Base-by-base conservation (phyloP, 64 coral and sea anemone species). In the Pocillopora damicornis region DNA sequence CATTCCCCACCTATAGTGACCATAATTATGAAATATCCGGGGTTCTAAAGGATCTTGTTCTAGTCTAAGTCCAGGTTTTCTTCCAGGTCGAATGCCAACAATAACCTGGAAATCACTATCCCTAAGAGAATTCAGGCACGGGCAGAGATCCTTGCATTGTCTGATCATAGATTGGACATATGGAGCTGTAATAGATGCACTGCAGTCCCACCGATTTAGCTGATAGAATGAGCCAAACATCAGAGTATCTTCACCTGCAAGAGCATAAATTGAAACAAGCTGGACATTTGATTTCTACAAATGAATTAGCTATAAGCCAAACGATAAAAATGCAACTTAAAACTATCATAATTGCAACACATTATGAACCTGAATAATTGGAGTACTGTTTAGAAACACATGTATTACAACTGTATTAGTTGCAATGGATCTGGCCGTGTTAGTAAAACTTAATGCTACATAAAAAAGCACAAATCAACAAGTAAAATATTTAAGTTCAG, bases 1-100 rank as follows among this genome's bases (percentile, higher is more conserved):
- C 76, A 89, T 81, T 37, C 88, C 88, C 65, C 79, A 89, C 20
- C 58, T 34, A 51, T 81, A 58, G 38, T 89, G 88, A 2, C 88
- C 78, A 79, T 89, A 82, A 16, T 82, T 89, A 18, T 89, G 88
- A 12, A 89, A 81, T 61, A 89, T 22, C 37, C 51, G n/a, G 20
- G 77, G 78, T 3, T 81, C 51, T 2, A 58, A 22, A 2, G 78
- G 77, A 12, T 89, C 88, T n/a, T 38, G 77, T 35, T 82, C 88
- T 15, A 89, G 2, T 12, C 88, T n/a, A 16, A 74, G 23, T 18
- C 11, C 14, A 42, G 37, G 61, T 15, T 62, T 16, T 17, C 88
- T 79, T 37, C 25, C 71, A 8, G 88, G 78, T 18, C 88, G 64
- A 1, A 80, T n/a, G 22, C 78, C 88, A 7, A 89, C 88, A 14